These are phyloP conservation scores for Venturia canescens DNA, from an alignment of 1,140 invertebrate species.

Conservation along the genomic window DNA sequence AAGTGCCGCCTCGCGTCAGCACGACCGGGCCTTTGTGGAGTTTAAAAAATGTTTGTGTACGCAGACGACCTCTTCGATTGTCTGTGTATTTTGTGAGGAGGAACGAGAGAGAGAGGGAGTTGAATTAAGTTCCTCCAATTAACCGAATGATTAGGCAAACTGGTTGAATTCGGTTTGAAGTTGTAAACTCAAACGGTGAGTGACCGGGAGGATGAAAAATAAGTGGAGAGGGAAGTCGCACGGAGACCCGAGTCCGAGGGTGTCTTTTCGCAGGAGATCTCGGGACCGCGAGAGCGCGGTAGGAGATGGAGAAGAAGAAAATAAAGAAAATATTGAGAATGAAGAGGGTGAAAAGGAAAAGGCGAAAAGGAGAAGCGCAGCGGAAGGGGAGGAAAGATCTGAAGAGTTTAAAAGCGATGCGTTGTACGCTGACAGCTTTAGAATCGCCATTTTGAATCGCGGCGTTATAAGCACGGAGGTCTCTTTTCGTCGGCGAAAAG, in stretches of 20 bases:
- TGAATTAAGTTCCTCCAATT: constrained; percentile 40
- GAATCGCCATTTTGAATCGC: constrained; percentile 41
- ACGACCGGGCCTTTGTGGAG: neutral
- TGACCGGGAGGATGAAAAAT: too few species aligned
- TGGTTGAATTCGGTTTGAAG: constrained; percentile 37
- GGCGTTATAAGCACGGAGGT: neutral
- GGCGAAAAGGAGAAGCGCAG: neutral
- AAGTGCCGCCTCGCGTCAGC: neutral
- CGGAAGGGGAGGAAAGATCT: constrained; percentile 45
- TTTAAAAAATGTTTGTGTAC: neutral
- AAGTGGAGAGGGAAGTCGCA: neutral
- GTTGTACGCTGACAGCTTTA: constrained; percentile 58
- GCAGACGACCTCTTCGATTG: constrained; percentile 23
- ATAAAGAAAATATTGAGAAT: constrained; percentile 38
- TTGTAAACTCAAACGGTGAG: constrained; percentile 1
- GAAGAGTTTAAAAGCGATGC: constrained; percentile 43
- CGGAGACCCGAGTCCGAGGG: neutral
- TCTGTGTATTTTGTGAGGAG: neutral
- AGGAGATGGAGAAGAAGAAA: neutral
- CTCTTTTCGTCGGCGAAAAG: neutral
- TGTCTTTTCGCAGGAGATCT: neutral
- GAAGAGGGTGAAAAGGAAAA: constrained; percentile 15
- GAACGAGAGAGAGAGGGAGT: neutral
- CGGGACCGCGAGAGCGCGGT: too few species aligned
- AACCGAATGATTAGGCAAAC: constrained; percentile 18